Percentiles rank a stretch among this genome's conserved stretches.
Evolutionary conservation across 2,113 vertebrate genomes (phyloP).

Genomic region (Haemorhous mexicanus): DNA sequence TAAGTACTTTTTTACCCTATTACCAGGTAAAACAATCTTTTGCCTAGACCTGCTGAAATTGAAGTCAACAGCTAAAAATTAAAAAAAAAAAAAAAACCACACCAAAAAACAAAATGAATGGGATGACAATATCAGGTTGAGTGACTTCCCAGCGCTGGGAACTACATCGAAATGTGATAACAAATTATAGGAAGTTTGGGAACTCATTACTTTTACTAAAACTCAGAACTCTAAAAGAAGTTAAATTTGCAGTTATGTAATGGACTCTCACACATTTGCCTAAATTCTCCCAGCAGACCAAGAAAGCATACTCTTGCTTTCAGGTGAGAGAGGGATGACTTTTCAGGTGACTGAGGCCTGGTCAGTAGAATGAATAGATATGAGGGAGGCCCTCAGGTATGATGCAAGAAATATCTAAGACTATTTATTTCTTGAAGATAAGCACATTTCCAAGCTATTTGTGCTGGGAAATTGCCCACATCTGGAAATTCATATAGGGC

Average conservation of each 20-base stretch:
- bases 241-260: background rate
- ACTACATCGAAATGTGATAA: background rate
- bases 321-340: background rate
- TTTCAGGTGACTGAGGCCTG: background rate
- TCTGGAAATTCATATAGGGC: background rate
- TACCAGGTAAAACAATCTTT: background rate
- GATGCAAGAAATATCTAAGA: background rate
- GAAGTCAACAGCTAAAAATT: background rate
- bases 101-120: background rate
- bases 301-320: background rate
- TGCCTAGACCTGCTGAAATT: background rate
- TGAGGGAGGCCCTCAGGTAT: background rate
- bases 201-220: background rate
- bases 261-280: background rate
- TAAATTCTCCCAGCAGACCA: background rate
- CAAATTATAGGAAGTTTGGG: background rate
- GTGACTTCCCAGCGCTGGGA: background rate
- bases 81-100: too few species aligned
- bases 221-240: background rate
- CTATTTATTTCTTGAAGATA: background rate
- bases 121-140: background rate
- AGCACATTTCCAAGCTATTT: background rate
- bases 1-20: background rate
- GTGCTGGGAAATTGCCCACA: background rate
- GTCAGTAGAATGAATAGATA: background rate